A percentile compares a stretch with the other conserved stretches of the same genome.
phyloP scores from a whole-genome alignment of 1,140 invertebrate species.

The Thereuonema tuberculata region DNA sequence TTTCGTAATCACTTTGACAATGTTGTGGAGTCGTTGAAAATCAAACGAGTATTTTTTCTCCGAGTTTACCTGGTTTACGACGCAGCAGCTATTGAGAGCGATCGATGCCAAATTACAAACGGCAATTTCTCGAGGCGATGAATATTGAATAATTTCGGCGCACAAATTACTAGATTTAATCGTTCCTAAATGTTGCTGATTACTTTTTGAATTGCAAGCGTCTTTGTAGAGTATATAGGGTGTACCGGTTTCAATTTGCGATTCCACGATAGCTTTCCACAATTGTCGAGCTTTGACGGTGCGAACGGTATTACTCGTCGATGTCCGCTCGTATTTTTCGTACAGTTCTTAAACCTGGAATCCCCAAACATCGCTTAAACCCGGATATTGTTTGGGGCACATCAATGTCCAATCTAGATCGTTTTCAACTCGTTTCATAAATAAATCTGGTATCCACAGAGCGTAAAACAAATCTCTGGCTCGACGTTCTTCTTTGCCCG shows the following conservation, averaged over 20 bases:
- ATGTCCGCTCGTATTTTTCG: slow-evolving; percentile 51
- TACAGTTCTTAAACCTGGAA: slow-evolving; percentile 42
- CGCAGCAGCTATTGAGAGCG: slow-evolving; percentile 92
- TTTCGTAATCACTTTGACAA: slow-evolving; percentile 74
- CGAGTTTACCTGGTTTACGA: too few relatives aligned
- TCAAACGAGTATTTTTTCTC: slow-evolving; percentile 76
- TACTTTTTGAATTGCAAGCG: slow-evolving; percentile 91
- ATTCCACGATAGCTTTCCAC: slow-evolving; percentile 88
- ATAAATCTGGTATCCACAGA: slow-evolving; percentile 96
- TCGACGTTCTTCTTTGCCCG: slow-evolving; percentile 79
- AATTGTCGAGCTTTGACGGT: slow-evolving; percentile 74
- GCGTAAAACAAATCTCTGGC: slow-evolving; percentile 95
- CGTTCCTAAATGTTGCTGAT: slow-evolving; percentile 96
- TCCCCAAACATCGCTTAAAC: slow-evolving; percentile 56
- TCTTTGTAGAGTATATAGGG: slow-evolving; percentile 99
- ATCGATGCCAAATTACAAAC: slow-evolving; percentile 98
- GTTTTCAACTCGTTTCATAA: slow-evolving; percentile 88
- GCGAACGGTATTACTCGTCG: slow-evolving; percentile 55
- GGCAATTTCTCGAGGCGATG: slow-evolving; percentile 79
- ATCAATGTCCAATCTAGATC: slow-evolving; percentile 89
- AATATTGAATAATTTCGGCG: slow-evolving; percentile 95
- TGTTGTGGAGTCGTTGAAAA: slow-evolving; percentile 72
- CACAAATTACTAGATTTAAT: slow-evolving; percentile 98
- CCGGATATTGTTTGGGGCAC: slow-evolving; percentile 90
- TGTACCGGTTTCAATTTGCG: slow-evolving; percentile 97